Evolutionary conservation across 2,888 invertebrate genomes (phyloP), one percentile per base, ranked within the genome.

Genomic region (Alcis repandata): DNA sequence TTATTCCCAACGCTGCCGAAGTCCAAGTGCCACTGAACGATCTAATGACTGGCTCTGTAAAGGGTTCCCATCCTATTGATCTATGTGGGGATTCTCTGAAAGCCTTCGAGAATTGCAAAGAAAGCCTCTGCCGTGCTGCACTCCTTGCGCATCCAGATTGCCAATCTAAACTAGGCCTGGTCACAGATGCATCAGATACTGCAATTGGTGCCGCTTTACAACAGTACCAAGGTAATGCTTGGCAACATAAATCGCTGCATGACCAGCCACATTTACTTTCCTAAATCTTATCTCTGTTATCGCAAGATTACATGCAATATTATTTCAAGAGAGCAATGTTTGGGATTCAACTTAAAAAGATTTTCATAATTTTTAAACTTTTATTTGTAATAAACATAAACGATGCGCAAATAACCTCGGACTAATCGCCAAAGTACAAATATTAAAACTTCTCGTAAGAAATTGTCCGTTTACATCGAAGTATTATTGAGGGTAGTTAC

Each of bases 371-470:
- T 69, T 51, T 68, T 54, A 45, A 79, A 70, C 69, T 73, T 88
- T 91, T 90, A 90, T 89, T 90, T 83, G 78, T 86, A 87, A 86
- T 91, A 91, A 92, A 91, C 90, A 87, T 90, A 87, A 91, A 91
- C 90, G 88, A 88, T 91, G 91, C 88, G 91, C 88, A 91, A 90
- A 91, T 90, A 85, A 89, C 84, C 84, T 84, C 75, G 73, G 77
- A 82, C 79, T 80, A 86, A 86, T 85, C 84, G 86, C 84, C 73
- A 62, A 72, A 63, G 59, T 75, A 83, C 80, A 83, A 43, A 59
- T 62, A 48, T 52, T 38, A 68, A 62, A 59, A 63, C 59, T 51
- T 54, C 40, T 53, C 61, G 67, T 51, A 63, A 70, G 66, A 60
- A 56, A 69, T 67, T 69, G 56, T 67, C 58, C 56, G 49, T 58